Evolutionary conservation across 2,797 vertebrate species (phyloP).

Genomic region (Erethizon dorsatum): DNA sequence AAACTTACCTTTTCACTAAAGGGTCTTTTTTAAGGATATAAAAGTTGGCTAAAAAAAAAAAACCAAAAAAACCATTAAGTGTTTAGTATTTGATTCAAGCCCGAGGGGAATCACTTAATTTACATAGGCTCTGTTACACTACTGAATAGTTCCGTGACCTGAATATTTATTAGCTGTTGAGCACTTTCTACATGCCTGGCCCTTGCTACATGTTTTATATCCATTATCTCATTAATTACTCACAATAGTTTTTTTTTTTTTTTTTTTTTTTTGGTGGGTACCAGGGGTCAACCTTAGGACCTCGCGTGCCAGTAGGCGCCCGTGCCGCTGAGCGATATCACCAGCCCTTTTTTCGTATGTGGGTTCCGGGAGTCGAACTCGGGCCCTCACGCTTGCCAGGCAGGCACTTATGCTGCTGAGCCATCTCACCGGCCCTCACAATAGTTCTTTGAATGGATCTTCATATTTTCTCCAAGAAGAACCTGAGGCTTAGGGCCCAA

Average conservation of each 20-base stretch:
- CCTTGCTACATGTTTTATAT: not conserved
- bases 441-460: not conserved
- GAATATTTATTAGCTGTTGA: not conserved
- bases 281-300: too few relatives aligned
- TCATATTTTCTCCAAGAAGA: not conserved
- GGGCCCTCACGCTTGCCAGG: too few relatives aligned
- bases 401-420: too few relatives aligned
- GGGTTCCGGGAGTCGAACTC: too few relatives aligned
- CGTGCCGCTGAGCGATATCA: too few relatives aligned
- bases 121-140: not conserved
- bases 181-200: not conserved
- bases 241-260: too few relatives aligned
- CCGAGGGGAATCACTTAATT: constrained; percentile 59
- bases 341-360: too few relatives aligned
- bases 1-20: not conserved
- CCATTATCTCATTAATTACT: constrained; percentile 28
- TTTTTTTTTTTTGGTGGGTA: too few relatives aligned
- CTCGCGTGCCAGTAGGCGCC: too few relatives aligned
- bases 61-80: not conserved
- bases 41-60: constrained; percentile 60
- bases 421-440: too few relatives aligned
- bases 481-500: not conserved
- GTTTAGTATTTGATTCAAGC: constrained; percentile 63
- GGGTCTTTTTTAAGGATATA: not conserved
- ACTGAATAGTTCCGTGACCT: not conserved